phyloP scores from a whole-genome alignment of 2,888 invertebrate species.

The Parascotia fuliginaria region DNA sequence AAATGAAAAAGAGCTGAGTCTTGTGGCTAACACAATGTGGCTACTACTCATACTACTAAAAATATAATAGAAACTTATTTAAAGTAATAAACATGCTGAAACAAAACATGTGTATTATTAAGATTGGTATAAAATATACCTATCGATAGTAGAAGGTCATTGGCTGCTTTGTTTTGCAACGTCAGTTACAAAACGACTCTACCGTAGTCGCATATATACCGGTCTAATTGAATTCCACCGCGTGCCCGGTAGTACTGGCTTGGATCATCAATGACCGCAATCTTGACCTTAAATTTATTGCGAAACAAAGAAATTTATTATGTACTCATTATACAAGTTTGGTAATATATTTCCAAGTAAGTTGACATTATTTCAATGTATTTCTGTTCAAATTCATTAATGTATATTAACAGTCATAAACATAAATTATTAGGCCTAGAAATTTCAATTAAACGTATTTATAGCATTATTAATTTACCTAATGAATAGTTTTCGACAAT shows the following conservation, averaged over 20 bases:
- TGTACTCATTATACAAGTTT: constrained; percentile 1
- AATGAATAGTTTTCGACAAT: too few species aligned
- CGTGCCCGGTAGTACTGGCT: constrained; percentile 5
- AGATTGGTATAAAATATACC: constrained; percentile 27
- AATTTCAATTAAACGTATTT: too few species aligned
- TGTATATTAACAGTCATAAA: too few species aligned
- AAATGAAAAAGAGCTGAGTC: too few species aligned
- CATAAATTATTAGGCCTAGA: too few species aligned
- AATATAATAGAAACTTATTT: too few species aligned
- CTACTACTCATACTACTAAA: too few species aligned
- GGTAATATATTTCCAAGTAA: constrained; percentile 6
- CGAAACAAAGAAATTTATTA: constrained; percentile 27
- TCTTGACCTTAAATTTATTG: constrained; percentile 39
- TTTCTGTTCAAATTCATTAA: too few species aligned
- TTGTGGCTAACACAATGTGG: too few species aligned
- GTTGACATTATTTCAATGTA: not conserved
- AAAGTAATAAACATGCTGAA: constrained; percentile 3
- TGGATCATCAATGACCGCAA: constrained; percentile 13
- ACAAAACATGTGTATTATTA: constrained; percentile 15
- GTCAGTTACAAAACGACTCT: constrained; percentile 24
- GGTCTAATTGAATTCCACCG: constrained; percentile 19
- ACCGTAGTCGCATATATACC: constrained; percentile 27
- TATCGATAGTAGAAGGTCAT: constrained; percentile 34
- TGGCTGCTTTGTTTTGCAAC: constrained; percentile 38
- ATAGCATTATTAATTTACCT: too few species aligned